phyloP scores from a whole-genome alignment of 2,113 vertebrate genomes.

The Bucco capensis region DNA sequence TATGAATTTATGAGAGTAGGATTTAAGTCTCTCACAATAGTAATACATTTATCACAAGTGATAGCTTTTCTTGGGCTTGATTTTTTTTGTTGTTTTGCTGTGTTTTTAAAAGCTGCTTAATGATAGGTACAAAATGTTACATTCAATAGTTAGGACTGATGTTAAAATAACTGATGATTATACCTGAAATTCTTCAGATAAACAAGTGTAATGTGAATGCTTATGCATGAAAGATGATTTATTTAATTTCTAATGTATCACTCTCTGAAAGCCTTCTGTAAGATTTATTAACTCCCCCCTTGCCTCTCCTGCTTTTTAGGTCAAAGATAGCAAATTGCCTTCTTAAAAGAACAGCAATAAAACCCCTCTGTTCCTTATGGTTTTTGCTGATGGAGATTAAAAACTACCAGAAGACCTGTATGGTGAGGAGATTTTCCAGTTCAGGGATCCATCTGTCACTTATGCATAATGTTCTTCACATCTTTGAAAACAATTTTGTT shows the following conservation, averaged over 20 bases:
- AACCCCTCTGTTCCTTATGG: conserved; percentile 88
- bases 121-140: neutral
- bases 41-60: neutral
- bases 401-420: conserved; percentile 88
- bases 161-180: neutral
- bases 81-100: neutral
- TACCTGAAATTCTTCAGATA: neutral
- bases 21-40: neutral
- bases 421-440: conserved; percentile 81
- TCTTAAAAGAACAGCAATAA: conserved; percentile 61
- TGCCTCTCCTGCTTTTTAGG: conserved; percentile 62
- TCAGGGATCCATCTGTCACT: conserved; percentile 77
- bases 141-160: neutral
- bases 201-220: neutral
- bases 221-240: neutral
- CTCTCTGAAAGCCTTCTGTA: neutral
- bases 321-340: conserved; percentile 81
- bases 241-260: neutral
- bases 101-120: neutral
- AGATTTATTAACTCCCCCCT: neutral
- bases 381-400: conserved; percentile 86
- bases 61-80: neutral
- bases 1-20: neutral
- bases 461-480: conserved; percentile 46
- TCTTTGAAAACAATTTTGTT: neutral